These are phyloP conservation scores for Bradypodion pumilum DNA, from an alignment of 2,797 vertebrate genomes.

Conservation along the genomic window DNA sequence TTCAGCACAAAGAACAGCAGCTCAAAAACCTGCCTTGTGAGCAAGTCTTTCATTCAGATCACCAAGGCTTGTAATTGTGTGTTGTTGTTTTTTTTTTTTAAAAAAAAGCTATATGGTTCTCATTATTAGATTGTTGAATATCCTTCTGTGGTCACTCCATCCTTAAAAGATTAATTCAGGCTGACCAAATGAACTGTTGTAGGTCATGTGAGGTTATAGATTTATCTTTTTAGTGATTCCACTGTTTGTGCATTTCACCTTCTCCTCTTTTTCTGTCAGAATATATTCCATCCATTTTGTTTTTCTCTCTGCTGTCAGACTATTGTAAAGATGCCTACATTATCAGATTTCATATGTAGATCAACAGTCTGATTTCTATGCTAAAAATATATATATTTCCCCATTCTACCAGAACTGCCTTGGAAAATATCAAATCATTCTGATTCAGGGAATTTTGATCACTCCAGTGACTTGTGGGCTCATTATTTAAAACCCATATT, in stretches of 20 bases:
- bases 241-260: not conserved
- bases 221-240: conserved; percentile 9
- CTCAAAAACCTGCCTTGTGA: not conserved
- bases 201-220: not conserved
- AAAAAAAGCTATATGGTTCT: not conserved
- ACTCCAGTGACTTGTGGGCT: not conserved
- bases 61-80: not conserved
- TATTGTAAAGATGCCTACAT: conserved; percentile 53
- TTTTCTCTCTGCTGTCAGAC: conserved; percentile 8
- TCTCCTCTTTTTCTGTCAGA: conserved; percentile 9
- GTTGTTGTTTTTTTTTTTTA: not conserved
- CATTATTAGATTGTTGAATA: not conserved
- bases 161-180: not conserved
- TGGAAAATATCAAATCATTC: conserved; percentile 27
- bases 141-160: not conserved
- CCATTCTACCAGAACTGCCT: conserved; percentile 30
- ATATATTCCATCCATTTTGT: conserved; percentile 41
- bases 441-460: conserved; percentile 19
- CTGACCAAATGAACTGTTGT: not conserved
- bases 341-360: conserved; percentile 26
- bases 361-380: conserved; percentile 38
- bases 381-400: conserved; percentile 15
- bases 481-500: not conserved
- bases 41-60: not conserved
- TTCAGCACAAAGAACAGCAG: conserved; percentile 22